A percentile compares a stretch with the other conserved stretches of the same genome.
phyloP scores from a whole-genome alignment of 2,888 invertebrate genomes.

The Xestoiulus laeticollis region DNA sequence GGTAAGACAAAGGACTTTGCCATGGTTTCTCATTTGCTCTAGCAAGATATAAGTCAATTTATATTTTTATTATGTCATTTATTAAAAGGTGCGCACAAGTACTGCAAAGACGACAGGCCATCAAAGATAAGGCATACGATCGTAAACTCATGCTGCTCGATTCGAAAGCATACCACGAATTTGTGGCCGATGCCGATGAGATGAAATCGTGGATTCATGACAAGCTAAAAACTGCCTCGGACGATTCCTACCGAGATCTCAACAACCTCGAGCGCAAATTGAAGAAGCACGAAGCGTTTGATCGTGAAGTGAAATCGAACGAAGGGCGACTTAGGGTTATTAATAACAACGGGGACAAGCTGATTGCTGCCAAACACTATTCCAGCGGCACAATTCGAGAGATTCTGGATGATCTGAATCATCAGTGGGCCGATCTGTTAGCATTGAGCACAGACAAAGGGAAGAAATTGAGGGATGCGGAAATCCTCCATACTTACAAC shows the following conservation, averaged over 20 bases:
- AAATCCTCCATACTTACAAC: conserved; percentile 76
- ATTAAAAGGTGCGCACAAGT: conserved; percentile 69
- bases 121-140: conserved; percentile 74
- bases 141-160: conserved; percentile 80
- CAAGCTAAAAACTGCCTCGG: conserved; percentile 88
- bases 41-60: not conserved
- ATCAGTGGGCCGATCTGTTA: conserved; percentile 79
- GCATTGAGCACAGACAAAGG: conserved; percentile 75
- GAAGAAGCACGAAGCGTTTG: conserved; percentile 97
- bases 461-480: conserved; percentile 84
- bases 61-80: not conserved
- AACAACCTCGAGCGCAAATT: conserved; percentile 89
- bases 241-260: conserved; percentile 91
- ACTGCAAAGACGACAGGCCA: conserved; percentile 75
- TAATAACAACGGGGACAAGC: conserved; percentile 75
- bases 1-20: not conserved
- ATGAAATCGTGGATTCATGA: conserved; percentile 89
- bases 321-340: conserved; percentile 89
- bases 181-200: conserved; percentile 91
- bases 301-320: conserved; percentile 92
- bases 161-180: conserved; percentile 90
- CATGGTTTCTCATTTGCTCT: not conserved
- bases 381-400: conserved; percentile 73
- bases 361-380: conserved; percentile 77
- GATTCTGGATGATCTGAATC: conserved; percentile 76